phyloP scores from a whole-genome alignment of 2,888 invertebrate species.

The Mycalesis mineus region DNA sequence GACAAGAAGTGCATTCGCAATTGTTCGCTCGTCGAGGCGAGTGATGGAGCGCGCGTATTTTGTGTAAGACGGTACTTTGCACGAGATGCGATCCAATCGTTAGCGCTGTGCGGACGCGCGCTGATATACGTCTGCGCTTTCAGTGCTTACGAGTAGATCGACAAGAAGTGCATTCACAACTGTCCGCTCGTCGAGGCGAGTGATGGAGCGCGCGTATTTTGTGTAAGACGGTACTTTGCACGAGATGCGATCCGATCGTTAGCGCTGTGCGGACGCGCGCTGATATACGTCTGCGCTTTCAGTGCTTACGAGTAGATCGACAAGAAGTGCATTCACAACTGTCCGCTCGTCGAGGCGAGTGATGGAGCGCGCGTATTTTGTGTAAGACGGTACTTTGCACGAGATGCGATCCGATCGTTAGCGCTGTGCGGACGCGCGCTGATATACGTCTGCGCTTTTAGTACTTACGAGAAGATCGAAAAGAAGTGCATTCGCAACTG shows the following conservation, averaged over 20 bases:
- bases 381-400: constrained; percentile 14
- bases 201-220: no score
- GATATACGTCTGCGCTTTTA: no score
- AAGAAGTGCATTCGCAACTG: no score
- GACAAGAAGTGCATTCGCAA: neutral
- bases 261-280: no score
- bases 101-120: constrained; percentile 18
- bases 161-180: no score
- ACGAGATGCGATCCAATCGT: constrained; percentile 24
- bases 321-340: neutral
- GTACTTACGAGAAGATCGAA: no score
- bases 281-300: no score
- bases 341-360: neutral
- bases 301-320: neutral
- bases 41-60: neutral
- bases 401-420: constrained; percentile 25
- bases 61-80: constrained; percentile 12
- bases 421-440: constrained; percentile 15
- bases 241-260: no score
- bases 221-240: no score
- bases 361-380: neutral
- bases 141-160: no score
- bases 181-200: no score
- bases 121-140: no score
- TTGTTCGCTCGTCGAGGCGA: neutral